These are phyloP conservation scores for Myoxocephalus aenaeus DNA, from an alignment of 2,797 vertebrate species.

Conservation along the genomic window DNA sequence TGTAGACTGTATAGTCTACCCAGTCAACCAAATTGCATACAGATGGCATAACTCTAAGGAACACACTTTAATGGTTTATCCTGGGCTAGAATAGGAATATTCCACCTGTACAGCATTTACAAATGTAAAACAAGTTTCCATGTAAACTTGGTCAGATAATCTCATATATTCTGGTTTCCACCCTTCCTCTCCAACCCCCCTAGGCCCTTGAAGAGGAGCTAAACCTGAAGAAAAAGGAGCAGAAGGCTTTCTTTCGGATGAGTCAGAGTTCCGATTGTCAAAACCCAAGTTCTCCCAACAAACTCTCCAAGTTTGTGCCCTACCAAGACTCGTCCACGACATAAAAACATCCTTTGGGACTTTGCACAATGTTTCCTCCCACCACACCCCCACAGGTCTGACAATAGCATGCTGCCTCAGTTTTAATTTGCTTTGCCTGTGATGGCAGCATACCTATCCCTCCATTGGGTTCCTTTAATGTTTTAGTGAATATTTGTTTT, in stretches of 20 bases:
- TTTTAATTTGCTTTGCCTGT: constrained; percentile 25
- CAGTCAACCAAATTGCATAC: neutral
- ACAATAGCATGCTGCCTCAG: constrained; percentile 36
- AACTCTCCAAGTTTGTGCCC: constrained; percentile 91
- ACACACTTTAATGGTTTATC: neutral
- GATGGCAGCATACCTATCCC: constrained; percentile 21
- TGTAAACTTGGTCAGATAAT: neutral
- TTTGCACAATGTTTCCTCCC: neutral
- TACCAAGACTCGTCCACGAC: constrained; percentile 86
- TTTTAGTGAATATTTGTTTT: constrained; percentile 68
- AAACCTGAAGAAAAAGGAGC: constrained; percentile 90
- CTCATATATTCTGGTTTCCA: neutral
- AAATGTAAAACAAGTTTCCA: neutral
- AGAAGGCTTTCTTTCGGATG: constrained; percentile 94
- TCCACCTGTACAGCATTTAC: neutral
- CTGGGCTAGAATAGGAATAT: neutral
- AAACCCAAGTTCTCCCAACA: constrained; percentile 85
- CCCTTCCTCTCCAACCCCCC: neutral
- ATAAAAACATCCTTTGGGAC: constrained; percentile 46
- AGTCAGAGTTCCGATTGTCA: constrained; percentile 75
- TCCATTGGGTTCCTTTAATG: constrained; percentile 37
- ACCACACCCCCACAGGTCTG: neutral
- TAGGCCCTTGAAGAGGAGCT: constrained; percentile 94
- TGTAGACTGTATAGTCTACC: neutral
- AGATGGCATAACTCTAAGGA: neutral